Evolutionary conservation across 2,888 invertebrate species (phyloP).

Genomic region (Junonia oenone): DNA sequence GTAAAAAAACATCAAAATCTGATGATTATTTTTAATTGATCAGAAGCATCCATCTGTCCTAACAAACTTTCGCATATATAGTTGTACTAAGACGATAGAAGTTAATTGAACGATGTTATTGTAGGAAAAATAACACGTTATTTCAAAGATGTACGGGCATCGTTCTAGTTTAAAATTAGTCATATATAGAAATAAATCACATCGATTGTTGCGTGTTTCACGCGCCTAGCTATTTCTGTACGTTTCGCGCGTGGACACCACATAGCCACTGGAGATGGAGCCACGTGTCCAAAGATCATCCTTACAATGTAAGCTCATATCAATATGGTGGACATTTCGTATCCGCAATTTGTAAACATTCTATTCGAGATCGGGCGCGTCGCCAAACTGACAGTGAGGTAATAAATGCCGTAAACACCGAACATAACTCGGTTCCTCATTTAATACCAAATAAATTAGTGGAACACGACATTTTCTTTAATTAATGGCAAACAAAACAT

Average conservation of each 20-base stretch:
- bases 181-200: constrained; percentile 35
- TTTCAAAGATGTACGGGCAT: neutral
- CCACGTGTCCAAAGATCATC: neutral
- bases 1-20: too few species aligned
- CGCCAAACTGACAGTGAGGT: constrained; percentile 18
- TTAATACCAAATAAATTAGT: neutral
- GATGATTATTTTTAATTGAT: too few species aligned
- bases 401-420: constrained; percentile 13
- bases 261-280: neutral
- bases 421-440: neutral
- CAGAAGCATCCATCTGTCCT: too few species aligned
- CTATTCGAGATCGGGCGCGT: constrained; percentile 11
- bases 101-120: too few species aligned
- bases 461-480: neutral
- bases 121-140: too few species aligned
- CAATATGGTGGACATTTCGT: constrained; percentile 8
- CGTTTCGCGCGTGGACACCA: constrained; percentile 18
- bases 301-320: neutral
- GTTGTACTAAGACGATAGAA: too few species aligned
- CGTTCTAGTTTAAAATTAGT: constrained; percentile 36
- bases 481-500: neutral
- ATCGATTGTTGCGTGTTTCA: constrained; percentile 35
- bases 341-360: constrained; percentile 26
- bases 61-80: too few species aligned
- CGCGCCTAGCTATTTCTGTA: constrained; percentile 28